Base-by-base conservation (phyloP, 2,888 invertebrate genomes). In the Pomacea canaliculata region DNA sequence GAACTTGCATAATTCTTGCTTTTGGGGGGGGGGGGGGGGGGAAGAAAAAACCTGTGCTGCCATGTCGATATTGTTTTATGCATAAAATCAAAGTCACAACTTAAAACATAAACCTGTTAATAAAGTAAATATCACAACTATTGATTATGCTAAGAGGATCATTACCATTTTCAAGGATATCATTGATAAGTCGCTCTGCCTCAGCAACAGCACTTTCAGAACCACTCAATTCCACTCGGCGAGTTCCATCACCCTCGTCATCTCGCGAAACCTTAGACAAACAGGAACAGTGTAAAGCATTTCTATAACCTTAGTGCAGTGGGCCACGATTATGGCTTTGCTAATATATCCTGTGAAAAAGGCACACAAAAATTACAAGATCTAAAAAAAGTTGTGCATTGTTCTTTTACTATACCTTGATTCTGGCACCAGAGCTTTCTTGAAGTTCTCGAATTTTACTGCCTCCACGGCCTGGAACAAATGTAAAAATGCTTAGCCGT, bases 171-270 rank as follows among this genome's bases (percentile, higher is more conserved):
- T 74, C 63, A 48, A 74, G 23, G 62, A 74, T n/a, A 18, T 89
- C 86, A 60, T 86, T 82, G 19, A 90, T 90, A 65, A 88, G 70
- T 59, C 86, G 81, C 78, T 88, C 86, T 0, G 92, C 93, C 86
- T 92, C 92, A 9, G 90, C 81, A 73, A 93, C 92, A 0, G 92
- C 92, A 68, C 92, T 92, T 79, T 91, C 87, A 0, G 92, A 88
- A 3, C 94, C 94, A 67, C 83, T 86, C 62, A 94, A 81, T 19
- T 91, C 92, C 9, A 94, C 90, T 48, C 76, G 79, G 69, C 86
- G 85, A 83, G 90, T 80, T 82, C 89, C 84, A 79, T 82, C 73
- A 10, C 70, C 81, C 70, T 84, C 82, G 70, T 83, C 77, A 79
- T 86, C 87, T 60, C 83, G 80, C 10, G 80, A 78, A 0, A 87